Conservation (phyloP, 2,797 vertebrate genomes). For the Rhynchonycteris naso region DNA sequence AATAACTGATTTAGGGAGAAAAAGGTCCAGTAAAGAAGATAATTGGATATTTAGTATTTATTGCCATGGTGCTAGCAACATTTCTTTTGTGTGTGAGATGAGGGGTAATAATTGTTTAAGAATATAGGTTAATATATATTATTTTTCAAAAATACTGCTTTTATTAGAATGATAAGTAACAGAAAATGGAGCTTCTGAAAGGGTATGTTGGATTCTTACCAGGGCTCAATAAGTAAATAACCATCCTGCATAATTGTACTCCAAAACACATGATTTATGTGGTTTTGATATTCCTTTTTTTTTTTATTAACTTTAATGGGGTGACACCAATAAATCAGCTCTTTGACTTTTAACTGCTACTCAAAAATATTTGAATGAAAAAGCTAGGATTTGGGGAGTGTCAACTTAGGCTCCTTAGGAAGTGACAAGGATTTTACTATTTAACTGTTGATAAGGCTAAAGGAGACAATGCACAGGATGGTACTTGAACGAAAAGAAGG, state of each 20-base stretch:
- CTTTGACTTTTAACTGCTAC: neutral
- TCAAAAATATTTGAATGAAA: slow-evolving; percentile 4
- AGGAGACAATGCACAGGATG: neutral
- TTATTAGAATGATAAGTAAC: neutral
- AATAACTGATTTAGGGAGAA: neutral
- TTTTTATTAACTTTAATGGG: no score
- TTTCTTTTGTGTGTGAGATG: neutral
- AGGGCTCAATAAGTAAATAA: neutral
- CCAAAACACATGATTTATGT: neutral
- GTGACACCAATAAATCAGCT: no score
- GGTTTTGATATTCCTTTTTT: neutral
- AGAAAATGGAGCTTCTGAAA: neutral
- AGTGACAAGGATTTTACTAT: neutral
- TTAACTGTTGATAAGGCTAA: neutral
- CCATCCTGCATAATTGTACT: neutral
- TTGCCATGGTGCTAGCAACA: neutral
- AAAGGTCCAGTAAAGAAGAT: neutral
- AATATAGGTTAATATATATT: neutral
- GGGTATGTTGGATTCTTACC: neutral
- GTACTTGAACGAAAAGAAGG: neutral
- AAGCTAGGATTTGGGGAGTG: neutral
- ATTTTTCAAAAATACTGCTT: neutral
- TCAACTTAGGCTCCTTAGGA: neutral
- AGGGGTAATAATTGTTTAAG: neutral
- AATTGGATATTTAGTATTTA: neutral